Percentiles rank a stretch among this genome's conserved stretches.
phyloP scores from a whole-genome alignment of 2,113 vertebrate species.

The Proteles cristata region DNA sequence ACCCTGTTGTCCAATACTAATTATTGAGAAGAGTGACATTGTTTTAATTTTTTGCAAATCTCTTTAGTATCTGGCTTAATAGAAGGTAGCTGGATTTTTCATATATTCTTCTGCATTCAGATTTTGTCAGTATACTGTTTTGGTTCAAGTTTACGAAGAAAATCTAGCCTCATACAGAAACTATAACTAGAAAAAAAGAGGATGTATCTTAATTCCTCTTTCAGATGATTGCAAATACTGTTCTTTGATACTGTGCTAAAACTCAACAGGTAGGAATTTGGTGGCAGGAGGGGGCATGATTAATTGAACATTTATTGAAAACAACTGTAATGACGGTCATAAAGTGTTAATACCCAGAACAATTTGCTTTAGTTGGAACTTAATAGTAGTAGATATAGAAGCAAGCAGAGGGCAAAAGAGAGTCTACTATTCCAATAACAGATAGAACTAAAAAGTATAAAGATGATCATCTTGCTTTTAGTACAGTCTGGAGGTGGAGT shows the following conservation, averaged over 20 bases:
- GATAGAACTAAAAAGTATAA: neutral
- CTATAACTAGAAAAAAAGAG: neutral
- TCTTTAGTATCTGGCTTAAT: neutral
- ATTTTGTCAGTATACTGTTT: neutral
- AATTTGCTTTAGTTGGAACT: neutral
- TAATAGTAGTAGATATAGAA: neutral
- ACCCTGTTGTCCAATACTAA: neutral
- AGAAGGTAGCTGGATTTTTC: neutral
- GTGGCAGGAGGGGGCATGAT: neutral
- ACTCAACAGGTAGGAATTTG: neutral
- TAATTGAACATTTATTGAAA: conserved; percentile 12
- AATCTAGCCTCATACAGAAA: neutral
- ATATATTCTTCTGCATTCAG: neutral
- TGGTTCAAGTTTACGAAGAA: neutral
- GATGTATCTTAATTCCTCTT: neutral
- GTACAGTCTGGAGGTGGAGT: neutral
- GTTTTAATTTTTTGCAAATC: conserved; percentile 16
- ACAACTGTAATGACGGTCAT: neutral
- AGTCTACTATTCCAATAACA: neutral
- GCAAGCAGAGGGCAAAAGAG: neutral
- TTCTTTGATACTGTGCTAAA: neutral
- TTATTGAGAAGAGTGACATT: neutral
- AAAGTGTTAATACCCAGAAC: neutral
- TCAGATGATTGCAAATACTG: neutral
- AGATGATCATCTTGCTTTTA: neutral